Conservation (phyloP, 2,888 invertebrate genomes). For the Ommatoiulus sabulosus region DNA sequence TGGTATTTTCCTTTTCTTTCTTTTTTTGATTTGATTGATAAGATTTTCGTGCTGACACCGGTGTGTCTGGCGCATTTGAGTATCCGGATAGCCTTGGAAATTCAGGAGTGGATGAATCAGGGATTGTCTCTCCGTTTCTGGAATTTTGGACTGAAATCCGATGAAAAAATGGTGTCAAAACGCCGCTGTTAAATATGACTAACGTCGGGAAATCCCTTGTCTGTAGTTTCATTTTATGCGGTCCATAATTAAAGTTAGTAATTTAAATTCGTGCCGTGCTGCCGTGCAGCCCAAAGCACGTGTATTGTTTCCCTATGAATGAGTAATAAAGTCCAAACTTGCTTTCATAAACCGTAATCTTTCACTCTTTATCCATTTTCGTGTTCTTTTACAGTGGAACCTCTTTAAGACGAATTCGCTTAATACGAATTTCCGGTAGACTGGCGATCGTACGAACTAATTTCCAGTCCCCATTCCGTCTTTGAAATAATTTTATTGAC, state of each 20-base stretch:
- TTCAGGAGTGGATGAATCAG: constrained; percentile 23
- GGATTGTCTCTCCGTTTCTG: neutral
- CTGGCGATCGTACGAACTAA: too few species aligned
- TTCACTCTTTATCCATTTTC: too few species aligned
- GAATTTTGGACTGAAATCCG: neutral
- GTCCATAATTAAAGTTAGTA: neutral
- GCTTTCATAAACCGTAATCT: too few species aligned
- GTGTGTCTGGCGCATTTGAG: neutral
- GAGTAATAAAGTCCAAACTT: too few species aligned
- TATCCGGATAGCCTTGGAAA: constrained; percentile 15
- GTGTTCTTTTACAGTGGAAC: too few species aligned
- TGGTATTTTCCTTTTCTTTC: neutral
- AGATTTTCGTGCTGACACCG: neutral
- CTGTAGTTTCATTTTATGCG: neutral
- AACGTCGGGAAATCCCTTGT: neutral
- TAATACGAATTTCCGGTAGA: too few species aligned
- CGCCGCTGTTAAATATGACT: neutral
- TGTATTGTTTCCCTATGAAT: too few species aligned
- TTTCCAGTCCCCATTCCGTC: too few species aligned
- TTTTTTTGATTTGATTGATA: neutral
- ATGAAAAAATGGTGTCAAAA: neutral
- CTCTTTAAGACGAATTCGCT: too few species aligned
- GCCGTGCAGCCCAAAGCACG: too few species aligned
- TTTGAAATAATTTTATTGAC: too few species aligned
- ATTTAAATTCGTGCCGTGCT: neutral